phyloP scores from a whole-genome alignment of 2,888 invertebrate genomes.

The Drosophila monieri region DNA sequence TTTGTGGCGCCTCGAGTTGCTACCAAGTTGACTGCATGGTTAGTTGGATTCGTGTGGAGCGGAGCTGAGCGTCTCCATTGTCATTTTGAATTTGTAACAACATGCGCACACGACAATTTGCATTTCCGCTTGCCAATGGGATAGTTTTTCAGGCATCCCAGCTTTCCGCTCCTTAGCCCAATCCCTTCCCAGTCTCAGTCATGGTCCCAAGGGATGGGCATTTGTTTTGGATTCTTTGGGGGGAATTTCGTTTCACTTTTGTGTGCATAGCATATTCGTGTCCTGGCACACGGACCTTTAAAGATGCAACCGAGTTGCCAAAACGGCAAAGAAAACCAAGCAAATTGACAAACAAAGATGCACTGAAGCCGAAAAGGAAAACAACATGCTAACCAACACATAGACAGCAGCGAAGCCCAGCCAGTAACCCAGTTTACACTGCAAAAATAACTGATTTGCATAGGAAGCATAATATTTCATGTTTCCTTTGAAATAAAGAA shows the following conservation, averaged over 20 bases:
- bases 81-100: slow-evolving; percentile 79
- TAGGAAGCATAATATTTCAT: not conserved
- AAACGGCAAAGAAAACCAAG: slow-evolving; percentile 42
- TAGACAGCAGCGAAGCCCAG: slow-evolving; percentile 23
- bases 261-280: slow-evolving; percentile 41
- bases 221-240: slow-evolving; percentile 48
- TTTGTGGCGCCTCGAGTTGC: slow-evolving; percentile 40
- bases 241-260: slow-evolving; percentile 64
- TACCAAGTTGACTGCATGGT: slow-evolving; percentile 57
- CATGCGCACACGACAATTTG: slow-evolving; percentile 77
- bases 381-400: slow-evolving; percentile 34
- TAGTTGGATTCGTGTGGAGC: slow-evolving; percentile 58
- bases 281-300: slow-evolving; percentile 45
- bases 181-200: slow-evolving; percentile 8
- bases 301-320: slow-evolving; percentile 42
- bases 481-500: slow-evolving; percentile 1
- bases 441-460: not conserved
- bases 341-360: slow-evolving; percentile 55
- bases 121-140: slow-evolving; percentile 69
- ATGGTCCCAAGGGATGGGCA: slow-evolving; percentile 28
- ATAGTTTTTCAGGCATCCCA: slow-evolving; percentile 36
- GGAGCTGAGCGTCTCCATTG: slow-evolving; percentile 37
- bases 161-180: slow-evolving; percentile 9
- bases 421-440: slow-evolving; percentile 28
- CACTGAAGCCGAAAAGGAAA: slow-evolving; percentile 47